Conservation (phyloP, 2,797 vertebrate species). For the Chiloscyllium punctatum region DNA sequence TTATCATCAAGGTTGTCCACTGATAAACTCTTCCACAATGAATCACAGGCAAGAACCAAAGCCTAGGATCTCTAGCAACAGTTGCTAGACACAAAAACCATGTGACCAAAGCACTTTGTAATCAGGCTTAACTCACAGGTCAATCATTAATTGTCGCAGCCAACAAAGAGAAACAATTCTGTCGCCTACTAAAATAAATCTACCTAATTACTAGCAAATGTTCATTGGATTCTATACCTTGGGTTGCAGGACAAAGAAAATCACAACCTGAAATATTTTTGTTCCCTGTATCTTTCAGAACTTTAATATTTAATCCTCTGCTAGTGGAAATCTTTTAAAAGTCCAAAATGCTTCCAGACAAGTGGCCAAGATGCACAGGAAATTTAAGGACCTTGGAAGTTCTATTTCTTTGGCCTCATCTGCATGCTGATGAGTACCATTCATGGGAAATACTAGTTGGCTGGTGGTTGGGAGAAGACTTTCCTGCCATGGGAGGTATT, state of each 20-base stretch:
- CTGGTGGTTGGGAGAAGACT: neutral
- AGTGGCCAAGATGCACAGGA: neutral
- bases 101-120: slow-evolving; percentile 31
- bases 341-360: neutral
- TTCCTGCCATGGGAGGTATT: neutral
- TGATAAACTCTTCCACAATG: neutral
- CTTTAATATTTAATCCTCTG: neutral
- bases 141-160: neutral
- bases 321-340: neutral
- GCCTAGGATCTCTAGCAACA: slow-evolving; percentile 31
- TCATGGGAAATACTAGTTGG: neutral
- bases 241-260: neutral
- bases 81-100: slow-evolving; percentile 37
- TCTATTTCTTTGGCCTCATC: neutral
- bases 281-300: neutral
- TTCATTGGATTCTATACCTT: neutral
- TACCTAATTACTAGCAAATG: neutral
- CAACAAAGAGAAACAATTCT: neutral
- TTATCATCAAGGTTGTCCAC: neutral
- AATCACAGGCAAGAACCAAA: slow-evolving; percentile 1
- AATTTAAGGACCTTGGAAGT: neutral
- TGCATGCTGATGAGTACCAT: neutral
- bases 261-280: neutral
- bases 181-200: neutral
- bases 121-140: neutral